Evolutionary conservation across 35 echinoderm and acorn worm species (phyloP).

Genomic region (Ptychodera flava): DNA sequence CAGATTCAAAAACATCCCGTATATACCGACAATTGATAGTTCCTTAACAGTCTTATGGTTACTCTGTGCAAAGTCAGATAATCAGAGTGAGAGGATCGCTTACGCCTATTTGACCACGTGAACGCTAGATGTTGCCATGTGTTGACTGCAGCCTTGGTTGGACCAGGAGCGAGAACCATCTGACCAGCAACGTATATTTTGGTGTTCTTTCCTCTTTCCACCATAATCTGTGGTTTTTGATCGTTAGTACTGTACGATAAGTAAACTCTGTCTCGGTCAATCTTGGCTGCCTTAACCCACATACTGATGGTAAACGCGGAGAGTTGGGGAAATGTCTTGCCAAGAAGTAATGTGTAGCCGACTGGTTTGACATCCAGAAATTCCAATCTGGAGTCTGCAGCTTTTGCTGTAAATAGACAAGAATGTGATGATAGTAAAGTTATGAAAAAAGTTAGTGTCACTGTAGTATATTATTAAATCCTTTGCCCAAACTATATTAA

Average conservation of each 20-base stretch:
- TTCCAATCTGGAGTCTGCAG: slow-evolving; percentile 57
- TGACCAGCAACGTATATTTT: neutral
- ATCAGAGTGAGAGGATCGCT: too few relatives aligned
- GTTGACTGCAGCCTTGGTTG: neutral
- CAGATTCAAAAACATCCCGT: too few relatives aligned
- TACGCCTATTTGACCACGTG: slow-evolving; percentile 58
- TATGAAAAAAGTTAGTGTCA: too few relatives aligned
- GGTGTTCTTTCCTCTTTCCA: neutral
- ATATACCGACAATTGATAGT: too few relatives aligned
- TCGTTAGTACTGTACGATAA: slow-evolving; percentile 9
- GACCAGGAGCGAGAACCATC: neutral
- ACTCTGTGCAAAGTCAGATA: too few relatives aligned
- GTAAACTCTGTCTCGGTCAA: neutral
- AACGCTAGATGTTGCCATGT: slow-evolving; percentile 61
- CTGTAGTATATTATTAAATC: too few relatives aligned
- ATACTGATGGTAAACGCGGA: slow-evolving; percentile 63
- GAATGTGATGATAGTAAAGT: too few relatives aligned
- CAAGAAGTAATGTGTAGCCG: slow-evolving; percentile 68
- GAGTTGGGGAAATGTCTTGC: slow-evolving; percentile 67
- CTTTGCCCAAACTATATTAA: too few relatives aligned
- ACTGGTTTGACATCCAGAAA: slow-evolving; percentile 14
- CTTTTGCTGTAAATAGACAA: slow-evolving; percentile 16
- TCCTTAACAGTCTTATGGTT: too few relatives aligned
- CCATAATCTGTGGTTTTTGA: slow-evolving; percentile 14
- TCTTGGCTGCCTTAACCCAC: slow-evolving; percentile 53